Evolutionary conservation across 2,113 vertebrate species (phyloP).

Genomic region (Helogale parvula): DNA sequence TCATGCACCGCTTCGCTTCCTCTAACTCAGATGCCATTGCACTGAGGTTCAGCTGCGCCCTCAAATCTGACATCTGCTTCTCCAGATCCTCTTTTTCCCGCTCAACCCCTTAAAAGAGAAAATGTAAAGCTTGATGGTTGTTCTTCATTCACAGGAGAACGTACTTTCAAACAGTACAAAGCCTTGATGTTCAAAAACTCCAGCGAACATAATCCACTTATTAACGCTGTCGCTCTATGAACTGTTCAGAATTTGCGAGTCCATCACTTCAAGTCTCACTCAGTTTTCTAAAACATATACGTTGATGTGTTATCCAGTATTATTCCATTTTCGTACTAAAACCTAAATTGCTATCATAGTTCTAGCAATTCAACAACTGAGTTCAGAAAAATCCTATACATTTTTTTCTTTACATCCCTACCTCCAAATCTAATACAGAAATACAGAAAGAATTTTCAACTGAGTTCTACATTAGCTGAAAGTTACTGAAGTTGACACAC

Average conservation of each 20-base stretch:
- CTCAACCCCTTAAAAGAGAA: conserved; percentile 80
- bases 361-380: background rate
- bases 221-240: background rate
- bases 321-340: background rate
- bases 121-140: background rate
- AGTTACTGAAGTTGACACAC: background rate
- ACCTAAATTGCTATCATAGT: background rate
- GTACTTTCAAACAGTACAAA: background rate
- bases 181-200: background rate
- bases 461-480: background rate
- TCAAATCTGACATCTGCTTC: conserved; percentile 89
- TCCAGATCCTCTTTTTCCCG: conserved; percentile 88
- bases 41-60: conserved; percentile 86
- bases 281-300: conserved; percentile 8
- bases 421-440: background rate
- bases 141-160: background rate
- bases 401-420: background rate
- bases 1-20: conserved; percentile 89
- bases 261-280: background rate
- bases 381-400: conserved; percentile 13
- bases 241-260: background rate
- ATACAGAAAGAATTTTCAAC: background rate
- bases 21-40: conserved; percentile 88
- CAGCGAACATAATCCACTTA: background rate
- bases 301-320: background rate